Conservation (phyloP, 2,888 invertebrate species). For the Falcaria lacertinaria region DNA sequence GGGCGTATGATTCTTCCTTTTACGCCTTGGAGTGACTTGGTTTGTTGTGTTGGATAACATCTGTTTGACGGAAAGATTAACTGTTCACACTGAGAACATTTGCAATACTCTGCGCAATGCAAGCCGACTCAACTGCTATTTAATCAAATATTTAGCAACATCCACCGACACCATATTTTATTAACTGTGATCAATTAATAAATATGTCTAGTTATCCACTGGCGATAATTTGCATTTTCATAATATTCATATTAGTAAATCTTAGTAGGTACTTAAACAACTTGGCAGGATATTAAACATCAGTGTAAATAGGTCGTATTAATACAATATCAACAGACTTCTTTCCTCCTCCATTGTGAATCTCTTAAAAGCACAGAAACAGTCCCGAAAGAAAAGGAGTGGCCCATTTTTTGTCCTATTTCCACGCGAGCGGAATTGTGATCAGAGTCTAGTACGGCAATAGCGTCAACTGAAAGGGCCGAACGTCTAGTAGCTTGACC, state of each 20-base stretch:
- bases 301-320: too few species aligned
- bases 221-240: slow-evolving; percentile 40
- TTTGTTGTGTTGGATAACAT: slow-evolving; percentile 62
- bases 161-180: slow-evolving; percentile 33
- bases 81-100: slow-evolving; percentile 44
- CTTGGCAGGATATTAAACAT: too few species aligned
- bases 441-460: too few species aligned
- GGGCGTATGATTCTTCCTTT: slow-evolving; percentile 70
- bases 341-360: too few species aligned
- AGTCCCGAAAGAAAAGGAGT: too few species aligned
- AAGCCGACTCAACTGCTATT: slow-evolving; percentile 27
- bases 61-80: slow-evolving; percentile 67
- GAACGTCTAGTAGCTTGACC: too few species aligned
- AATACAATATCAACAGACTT: too few species aligned
- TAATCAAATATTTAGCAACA: slow-evolving; percentile 27
- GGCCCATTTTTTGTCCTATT: too few species aligned
- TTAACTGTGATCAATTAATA: slow-evolving; percentile 32
- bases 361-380: too few species aligned
- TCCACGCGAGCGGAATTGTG: too few species aligned
- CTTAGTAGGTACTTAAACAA: slow-evolving; percentile 9
- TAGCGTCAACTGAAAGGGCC: too few species aligned
- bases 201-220: slow-evolving; percentile 26
- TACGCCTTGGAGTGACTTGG: slow-evolving; percentile 53
- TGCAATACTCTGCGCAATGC: slow-evolving; percentile 28
- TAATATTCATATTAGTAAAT: slow-evolving; percentile 32